Evolutionary conservation across 92 coral and sea anemone genomes (phyloP).

Genomic region (Porites divaricata): DNA sequence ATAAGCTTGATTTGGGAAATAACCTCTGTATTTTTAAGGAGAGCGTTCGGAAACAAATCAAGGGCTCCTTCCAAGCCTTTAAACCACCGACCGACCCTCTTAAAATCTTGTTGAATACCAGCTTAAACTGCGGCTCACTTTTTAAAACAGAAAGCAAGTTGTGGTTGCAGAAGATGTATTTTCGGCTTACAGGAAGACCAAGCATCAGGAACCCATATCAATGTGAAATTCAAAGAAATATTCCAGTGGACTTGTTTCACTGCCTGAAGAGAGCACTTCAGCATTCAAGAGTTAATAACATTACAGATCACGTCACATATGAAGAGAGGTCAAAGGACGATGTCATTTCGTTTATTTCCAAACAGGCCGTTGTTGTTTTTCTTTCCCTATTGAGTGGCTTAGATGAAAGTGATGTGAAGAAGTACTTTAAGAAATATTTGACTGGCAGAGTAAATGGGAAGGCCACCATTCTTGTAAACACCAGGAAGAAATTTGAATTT

Average conservation of each 20-base stretch:
- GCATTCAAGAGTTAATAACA: conserved; percentile 56
- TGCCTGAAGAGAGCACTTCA: conserved; percentile 54
- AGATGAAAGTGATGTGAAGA: conserved; percentile 51
- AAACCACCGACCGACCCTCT: conserved; percentile 61
- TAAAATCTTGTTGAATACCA: conserved; percentile 52
- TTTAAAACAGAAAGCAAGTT: conserved; percentile 56
- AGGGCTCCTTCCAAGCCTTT: conserved; percentile 34
- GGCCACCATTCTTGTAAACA: conserved; percentile 56
- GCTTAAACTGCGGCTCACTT: conserved; percentile 54
- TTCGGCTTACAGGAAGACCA: conserved; percentile 54
- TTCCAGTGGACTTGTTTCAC: conserved; percentile 68
- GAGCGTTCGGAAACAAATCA: conserved; percentile 34
- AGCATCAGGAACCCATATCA: conserved; percentile 63
- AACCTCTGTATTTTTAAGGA: conserved; percentile 51
- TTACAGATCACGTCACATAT: conserved; percentile 61
- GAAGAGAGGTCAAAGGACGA: conserved; percentile 61
- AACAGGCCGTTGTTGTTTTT: conserved; percentile 51
- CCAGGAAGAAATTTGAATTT: conserved; percentile 55
- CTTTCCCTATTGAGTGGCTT: conserved; percentile 57
- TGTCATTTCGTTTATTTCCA: conserved; percentile 68
- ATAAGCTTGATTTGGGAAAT: conserved; percentile 57
- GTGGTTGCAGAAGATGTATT: conserved; percentile 62
- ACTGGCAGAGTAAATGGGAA: conserved; percentile 61
- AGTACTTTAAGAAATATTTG: conserved; percentile 51
- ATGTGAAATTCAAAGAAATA: conserved; percentile 53